Conservation (phyloP, 2,113 vertebrate species). For the Strigops habroptila region DNA sequence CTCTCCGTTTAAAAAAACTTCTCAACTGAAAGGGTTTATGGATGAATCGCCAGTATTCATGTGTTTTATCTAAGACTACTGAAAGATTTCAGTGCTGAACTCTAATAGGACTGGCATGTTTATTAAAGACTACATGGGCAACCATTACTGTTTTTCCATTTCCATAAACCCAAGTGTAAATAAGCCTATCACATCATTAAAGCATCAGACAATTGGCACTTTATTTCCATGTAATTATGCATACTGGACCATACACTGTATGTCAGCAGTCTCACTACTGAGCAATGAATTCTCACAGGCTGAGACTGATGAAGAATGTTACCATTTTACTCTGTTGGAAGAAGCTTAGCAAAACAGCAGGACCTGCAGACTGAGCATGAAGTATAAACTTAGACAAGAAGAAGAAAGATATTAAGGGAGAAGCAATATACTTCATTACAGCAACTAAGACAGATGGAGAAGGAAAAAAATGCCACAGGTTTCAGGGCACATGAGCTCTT, state of each 20-base stretch:
- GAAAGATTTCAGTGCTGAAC: not conserved
- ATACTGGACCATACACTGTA: not conserved
- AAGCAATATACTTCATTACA: not conserved
- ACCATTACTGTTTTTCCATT: not conserved
- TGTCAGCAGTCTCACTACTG: not conserved
- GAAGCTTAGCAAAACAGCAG: not conserved
- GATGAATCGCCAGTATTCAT: not conserved
- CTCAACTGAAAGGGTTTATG: not conserved
- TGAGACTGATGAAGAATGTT: not conserved
- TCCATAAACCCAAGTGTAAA: not conserved
- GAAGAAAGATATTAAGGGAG: not conserved
- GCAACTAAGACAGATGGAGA: not conserved
- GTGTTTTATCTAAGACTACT: not conserved
- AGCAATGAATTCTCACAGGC: not conserved
- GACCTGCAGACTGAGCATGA: not conserved
- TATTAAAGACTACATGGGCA: not conserved
- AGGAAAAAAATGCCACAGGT: not conserved
- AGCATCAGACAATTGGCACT: not conserved
- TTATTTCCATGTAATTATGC: not conserved
- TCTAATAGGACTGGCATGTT: not conserved
- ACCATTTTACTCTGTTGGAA: not conserved
- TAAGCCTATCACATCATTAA: not conserved
- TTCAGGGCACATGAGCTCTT: not conserved
- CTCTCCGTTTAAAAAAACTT: not conserved
- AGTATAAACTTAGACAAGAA: not conserved